Conservation (phyloP, 2,113 vertebrate species). For the Zapornia atra region DNA sequence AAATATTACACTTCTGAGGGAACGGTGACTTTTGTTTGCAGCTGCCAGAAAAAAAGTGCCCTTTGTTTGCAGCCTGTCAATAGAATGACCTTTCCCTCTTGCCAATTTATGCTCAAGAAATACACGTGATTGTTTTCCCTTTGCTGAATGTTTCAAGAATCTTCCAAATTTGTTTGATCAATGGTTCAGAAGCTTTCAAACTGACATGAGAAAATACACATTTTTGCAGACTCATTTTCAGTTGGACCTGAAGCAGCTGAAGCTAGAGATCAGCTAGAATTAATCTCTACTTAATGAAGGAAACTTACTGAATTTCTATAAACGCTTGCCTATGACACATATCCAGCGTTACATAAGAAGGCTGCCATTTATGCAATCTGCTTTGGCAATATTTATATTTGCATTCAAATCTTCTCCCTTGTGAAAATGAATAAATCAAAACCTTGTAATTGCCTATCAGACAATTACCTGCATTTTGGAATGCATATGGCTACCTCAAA, state of each 20-base stretch:
- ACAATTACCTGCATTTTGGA: not conserved
- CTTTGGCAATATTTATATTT: constrained; percentile 62
- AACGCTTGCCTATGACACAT: constrained; percentile 36
- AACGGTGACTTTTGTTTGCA: constrained; percentile 11
- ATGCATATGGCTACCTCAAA: constrained; percentile 1
- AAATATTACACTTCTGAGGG: not conserved
- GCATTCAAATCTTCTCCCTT: constrained; percentile 28
- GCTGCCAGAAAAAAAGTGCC: constrained; percentile 35
- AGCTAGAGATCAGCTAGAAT: constrained; percentile 37
- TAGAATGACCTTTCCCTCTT: constrained; percentile 42
- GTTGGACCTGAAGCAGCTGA: constrained; percentile 20
- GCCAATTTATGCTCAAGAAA: constrained; percentile 41
- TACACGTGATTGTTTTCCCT: constrained; percentile 19
- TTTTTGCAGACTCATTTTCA: constrained; percentile 53
- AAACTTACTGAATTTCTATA: constrained; percentile 45
- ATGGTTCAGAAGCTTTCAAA: constrained; percentile 15
- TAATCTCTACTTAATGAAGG: constrained; percentile 57
- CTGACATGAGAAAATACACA: constrained; percentile 19
- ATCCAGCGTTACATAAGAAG: constrained; percentile 26
- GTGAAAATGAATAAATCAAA: constrained; percentile 37
- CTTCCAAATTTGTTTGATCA: constrained; percentile 58
- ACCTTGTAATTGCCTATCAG: constrained; percentile 3
- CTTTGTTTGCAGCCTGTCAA: constrained; percentile 50
- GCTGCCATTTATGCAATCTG: constrained; percentile 37
- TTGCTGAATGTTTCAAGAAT: constrained; percentile 12